Conservation (phyloP, 2,113 vertebrate genomes). For the Hymenochirus boettgeri region DNA sequence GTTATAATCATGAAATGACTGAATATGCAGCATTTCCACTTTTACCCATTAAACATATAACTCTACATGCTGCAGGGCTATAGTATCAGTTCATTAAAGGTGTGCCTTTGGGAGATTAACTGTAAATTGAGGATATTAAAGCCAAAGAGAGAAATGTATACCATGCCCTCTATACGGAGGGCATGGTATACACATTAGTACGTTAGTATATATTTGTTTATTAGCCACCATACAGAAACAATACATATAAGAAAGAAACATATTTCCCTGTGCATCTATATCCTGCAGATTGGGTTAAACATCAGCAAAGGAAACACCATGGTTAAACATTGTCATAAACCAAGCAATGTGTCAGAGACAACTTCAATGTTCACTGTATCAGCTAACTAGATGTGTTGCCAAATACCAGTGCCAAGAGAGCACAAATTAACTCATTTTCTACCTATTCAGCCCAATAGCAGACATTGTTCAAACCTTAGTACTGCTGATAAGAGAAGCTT, state of each 20-base stretch:
- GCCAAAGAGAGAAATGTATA: no score
- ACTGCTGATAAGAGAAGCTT: slow-evolving; percentile 54
- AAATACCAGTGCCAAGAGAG: slow-evolving; percentile 52
- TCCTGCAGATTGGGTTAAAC: background rate
- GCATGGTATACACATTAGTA: no score
- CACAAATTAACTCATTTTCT: slow-evolving; percentile 63
- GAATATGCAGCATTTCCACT: no score
- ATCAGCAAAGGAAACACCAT: background rate
- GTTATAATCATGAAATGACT: no score
- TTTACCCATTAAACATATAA: no score
- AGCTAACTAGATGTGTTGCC: slow-evolving; percentile 51
- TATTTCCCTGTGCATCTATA: background rate
- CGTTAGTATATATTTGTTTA: no score
- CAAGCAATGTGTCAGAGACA: background rate
- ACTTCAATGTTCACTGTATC: slow-evolving; percentile 31
- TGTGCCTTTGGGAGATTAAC: no score
- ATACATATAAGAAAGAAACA: background rate
- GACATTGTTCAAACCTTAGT: slow-evolving; percentile 56
- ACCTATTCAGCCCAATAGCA: slow-evolving; percentile 61
- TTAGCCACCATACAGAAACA: background rate
- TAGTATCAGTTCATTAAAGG: no score
- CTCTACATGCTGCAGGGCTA: no score
- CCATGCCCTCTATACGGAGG: no score
- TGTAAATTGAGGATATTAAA: no score
- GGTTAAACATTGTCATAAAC: background rate